A percentile compares a stretch with the other conserved stretches of the same genome.
phyloP scores from a whole-genome alignment of 2,888 invertebrate genomes.

The Conistra vaccinii region DNA sequence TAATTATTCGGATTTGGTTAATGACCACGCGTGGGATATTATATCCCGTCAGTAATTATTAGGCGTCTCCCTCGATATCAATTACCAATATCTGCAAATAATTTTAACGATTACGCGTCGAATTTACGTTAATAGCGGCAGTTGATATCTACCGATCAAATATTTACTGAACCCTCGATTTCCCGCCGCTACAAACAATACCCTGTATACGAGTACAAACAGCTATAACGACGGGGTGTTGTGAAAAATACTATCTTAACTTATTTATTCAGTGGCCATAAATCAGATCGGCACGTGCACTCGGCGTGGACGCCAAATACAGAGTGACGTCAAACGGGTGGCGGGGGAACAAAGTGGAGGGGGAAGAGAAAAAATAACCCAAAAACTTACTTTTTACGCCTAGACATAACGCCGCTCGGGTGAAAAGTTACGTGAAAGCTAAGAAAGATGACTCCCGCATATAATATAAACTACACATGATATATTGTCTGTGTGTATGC shows the following conservation, averaged over 20 bases:
- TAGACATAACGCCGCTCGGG: conserved; percentile 73
- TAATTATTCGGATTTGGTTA: conserved; percentile 81
- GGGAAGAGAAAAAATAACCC: conserved; percentile 71
- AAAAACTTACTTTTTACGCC: conserved; percentile 79
- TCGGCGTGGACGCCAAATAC: conserved; percentile 72
- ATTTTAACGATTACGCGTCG: conserved; percentile 79
- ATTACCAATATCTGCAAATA: conserved; percentile 81
- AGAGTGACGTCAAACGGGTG: conserved; percentile 66
- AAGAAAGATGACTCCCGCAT: conserved; percentile 78
- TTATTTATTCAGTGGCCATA: conserved; percentile 87
- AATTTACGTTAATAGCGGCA: conserved; percentile 70
- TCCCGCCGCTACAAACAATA: conserved; percentile 65
- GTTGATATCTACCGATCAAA: conserved; percentile 71
- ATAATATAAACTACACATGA: conserved; percentile 81
- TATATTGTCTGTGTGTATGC: conserved; percentile 77
- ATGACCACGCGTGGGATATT: conserved; percentile 70
- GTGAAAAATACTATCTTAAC: conserved; percentile 75
- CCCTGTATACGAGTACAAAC: conserved; percentile 64
- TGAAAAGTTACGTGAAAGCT: conserved; percentile 78
- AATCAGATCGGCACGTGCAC: conserved; percentile 87
- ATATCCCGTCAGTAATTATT: conserved; percentile 74
- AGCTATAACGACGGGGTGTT: conserved; percentile 67
- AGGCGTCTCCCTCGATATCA: conserved; percentile 78
- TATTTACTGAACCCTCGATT: conserved; percentile 73
- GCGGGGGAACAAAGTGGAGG: conserved; percentile 38